These are phyloP conservation scores for Microchirus variegatus DNA, from an alignment of 2,797 vertebrate species.

Conservation along the genomic window DNA sequence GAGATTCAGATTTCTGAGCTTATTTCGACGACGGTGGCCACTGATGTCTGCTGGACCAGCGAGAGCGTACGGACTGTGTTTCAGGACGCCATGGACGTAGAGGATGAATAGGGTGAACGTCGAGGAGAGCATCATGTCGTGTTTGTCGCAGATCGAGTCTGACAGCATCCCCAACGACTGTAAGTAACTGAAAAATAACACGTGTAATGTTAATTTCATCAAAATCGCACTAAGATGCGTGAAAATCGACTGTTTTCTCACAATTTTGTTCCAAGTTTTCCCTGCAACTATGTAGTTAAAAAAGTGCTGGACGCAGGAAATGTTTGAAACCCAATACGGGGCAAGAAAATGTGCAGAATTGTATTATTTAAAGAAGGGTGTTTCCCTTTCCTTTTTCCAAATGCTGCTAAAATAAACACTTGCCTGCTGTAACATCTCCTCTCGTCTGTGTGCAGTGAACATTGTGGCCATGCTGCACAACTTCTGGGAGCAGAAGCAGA, in stretches of 20 bases:
- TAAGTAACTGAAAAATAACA: conserved; percentile 79
- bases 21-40: conserved; percentile 14
- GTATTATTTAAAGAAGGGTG: conserved; percentile 11
- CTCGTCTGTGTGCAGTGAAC: conserved; percentile 83
- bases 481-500: conserved; percentile 92
- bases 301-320: conserved; percentile 9
- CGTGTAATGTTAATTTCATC: too few relatives aligned
- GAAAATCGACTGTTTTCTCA: not conserved
- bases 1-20: conserved; percentile 36
- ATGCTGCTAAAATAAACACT: conserved; percentile 58
- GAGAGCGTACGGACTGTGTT: conserved; percentile 13
- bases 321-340: conserved; percentile 9
- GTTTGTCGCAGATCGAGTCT: conserved; percentile 82
- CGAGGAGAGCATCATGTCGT: conserved; percentile 78
- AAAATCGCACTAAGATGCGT: too few relatives aligned
- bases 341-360: conserved; percentile 22
- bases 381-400: conserved; percentile 15
- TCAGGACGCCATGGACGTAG: conserved; percentile 14
- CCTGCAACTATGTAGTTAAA: not conserved
- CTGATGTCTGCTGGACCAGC: conserved; percentile 11
- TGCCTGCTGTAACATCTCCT: conserved; percentile 17
- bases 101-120: conserved; percentile 60
- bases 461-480: conserved; percentile 90
- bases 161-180: conserved; percentile 84
- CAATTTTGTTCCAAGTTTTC: not conserved